Percentiles rank a stretch among this genome's conserved stretches.
These are phyloP conservation scores for Hymenochirus boettgeri DNA, from an alignment of 2,113 vertebrate species.

Conservation along the genomic window DNA sequence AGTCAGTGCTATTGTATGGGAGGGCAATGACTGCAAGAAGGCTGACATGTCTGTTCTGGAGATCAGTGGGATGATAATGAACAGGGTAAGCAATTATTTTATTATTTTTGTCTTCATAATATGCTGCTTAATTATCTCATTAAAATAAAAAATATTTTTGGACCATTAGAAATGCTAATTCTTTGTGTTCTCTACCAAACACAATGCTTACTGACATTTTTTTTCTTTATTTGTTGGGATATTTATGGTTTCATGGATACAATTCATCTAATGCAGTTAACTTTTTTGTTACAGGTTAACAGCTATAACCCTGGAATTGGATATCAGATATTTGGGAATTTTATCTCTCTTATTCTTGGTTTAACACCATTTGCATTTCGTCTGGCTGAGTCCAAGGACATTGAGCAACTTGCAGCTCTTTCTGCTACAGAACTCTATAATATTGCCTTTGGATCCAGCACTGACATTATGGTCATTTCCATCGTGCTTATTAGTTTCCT, in stretches of 20 bases:
- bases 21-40: slow-evolving; percentile 97
- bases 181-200: too few relatives aligned
- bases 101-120: neutral
- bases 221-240: neutral
- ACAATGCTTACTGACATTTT: too few relatives aligned
- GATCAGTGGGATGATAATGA: slow-evolving; percentile 99
- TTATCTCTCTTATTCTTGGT: slow-evolving; percentile 81
- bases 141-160: too few relatives aligned
- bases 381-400: slow-evolving; percentile 82
- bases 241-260: too few relatives aligned
- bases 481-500: slow-evolving; percentile 90
- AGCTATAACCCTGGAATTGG: slow-evolving; percentile 88
- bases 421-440: slow-evolving; percentile 77
- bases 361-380: slow-evolving; percentile 87
- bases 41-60: slow-evolving; percentile 98
- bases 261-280: neutral
- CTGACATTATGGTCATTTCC: slow-evolving; percentile 72
- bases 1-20: slow-evolving; percentile 97
- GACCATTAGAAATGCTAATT: too few relatives aligned
- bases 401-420: slow-evolving; percentile 79
- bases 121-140: too few relatives aligned
- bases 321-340: slow-evolving; percentile 93
- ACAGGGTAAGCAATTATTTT: slow-evolving; percentile 73
- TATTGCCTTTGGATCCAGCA: slow-evolving; percentile 79
- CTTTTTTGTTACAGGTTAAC: slow-evolving; percentile 75